These are phyloP conservation scores for Spodoptera exigua DNA, from an alignment of 2,888 invertebrate species.

Conservation along the genomic window DNA sequence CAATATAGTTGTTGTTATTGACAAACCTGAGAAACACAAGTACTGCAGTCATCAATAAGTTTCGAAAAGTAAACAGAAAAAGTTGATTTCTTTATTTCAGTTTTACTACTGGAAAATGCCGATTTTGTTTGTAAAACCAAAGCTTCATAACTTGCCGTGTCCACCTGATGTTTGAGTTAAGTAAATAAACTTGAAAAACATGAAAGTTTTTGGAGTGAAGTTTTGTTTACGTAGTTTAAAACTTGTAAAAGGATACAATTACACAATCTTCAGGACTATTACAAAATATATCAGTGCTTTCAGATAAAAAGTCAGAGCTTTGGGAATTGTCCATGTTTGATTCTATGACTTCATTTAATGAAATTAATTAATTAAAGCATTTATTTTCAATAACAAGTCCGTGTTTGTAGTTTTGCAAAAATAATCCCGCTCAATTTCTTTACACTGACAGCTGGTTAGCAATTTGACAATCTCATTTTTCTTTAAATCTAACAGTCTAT, in stretches of 20 bases:
- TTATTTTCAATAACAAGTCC: not conserved
- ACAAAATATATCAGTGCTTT: constrained; percentile 58
- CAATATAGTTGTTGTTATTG: too few relatives aligned
- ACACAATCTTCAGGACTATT: constrained; percentile 48
- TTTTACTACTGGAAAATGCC: constrained; percentile 52
- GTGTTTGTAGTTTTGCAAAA: not conserved
- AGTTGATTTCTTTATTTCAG: constrained; percentile 54
- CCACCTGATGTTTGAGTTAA: constrained; percentile 61
- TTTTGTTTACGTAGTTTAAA: not conserved
- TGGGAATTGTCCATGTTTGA: constrained; percentile 75
- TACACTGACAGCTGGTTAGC: too few relatives aligned
- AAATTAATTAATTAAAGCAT: not conserved
- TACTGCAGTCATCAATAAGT: constrained; percentile 70
- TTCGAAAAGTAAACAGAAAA: constrained; percentile 64
- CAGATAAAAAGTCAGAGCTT: constrained; percentile 72
- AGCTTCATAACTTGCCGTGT: constrained; percentile 62
- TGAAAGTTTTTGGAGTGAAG: not conserved
- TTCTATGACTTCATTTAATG: not conserved
- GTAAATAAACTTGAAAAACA: constrained; percentile 27
- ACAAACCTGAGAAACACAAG: constrained; percentile 70
- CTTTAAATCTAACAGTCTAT: too few relatives aligned
- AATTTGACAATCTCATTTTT: too few relatives aligned
- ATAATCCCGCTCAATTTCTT: constrained; percentile 1
- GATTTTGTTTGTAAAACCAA: constrained; percentile 69
- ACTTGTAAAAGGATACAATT: constrained; percentile 70